These are phyloP conservation scores for Lissocephala sabroskyi DNA, from an alignment of 2,888 invertebrate species.

Conservation along the genomic window DNA sequence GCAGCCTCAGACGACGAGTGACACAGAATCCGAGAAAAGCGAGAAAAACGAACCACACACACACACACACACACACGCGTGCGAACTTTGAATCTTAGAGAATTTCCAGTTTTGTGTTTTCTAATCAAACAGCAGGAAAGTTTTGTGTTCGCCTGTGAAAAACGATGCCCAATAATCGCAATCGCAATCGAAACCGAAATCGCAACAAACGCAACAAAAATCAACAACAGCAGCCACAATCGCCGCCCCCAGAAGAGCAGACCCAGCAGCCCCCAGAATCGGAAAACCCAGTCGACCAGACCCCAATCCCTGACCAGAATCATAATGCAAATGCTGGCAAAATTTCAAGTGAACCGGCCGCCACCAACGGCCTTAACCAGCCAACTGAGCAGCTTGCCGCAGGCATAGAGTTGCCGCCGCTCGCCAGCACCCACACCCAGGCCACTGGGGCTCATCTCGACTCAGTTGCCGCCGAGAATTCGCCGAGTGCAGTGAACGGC, in stretches of 20 bases:
- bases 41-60: conserved; percentile 13
- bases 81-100: background rate
- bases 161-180: conserved; percentile 68
- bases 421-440: conserved; percentile 15
- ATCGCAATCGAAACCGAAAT: conserved; percentile 60
- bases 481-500: background rate
- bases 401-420: background rate
- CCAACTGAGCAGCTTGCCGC: background rate
- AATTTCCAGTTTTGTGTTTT: background rate
- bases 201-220: conserved; percentile 62
- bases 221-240: conserved; percentile 36
- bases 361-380: too few relatives aligned
- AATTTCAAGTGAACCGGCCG: conserved; percentile 52
- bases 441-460: too few relatives aligned
- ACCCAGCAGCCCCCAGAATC: background rate
- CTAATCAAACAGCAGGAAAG: background rate
- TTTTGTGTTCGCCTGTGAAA: conserved; percentile 18
- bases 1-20: conserved; percentile 49
- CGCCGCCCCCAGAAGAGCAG: conserved; percentile 1
- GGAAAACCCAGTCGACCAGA: background rate
- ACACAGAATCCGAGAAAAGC: conserved; percentile 32
- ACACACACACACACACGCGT: conserved; percentile 13
- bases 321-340: conserved; percentile 56
- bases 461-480: background rate
- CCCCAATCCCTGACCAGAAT: background rate